Evolutionary conservation across 2,888 invertebrate genomes (phyloP).

Genomic region (Drosophila parthenogenetica): DNA sequence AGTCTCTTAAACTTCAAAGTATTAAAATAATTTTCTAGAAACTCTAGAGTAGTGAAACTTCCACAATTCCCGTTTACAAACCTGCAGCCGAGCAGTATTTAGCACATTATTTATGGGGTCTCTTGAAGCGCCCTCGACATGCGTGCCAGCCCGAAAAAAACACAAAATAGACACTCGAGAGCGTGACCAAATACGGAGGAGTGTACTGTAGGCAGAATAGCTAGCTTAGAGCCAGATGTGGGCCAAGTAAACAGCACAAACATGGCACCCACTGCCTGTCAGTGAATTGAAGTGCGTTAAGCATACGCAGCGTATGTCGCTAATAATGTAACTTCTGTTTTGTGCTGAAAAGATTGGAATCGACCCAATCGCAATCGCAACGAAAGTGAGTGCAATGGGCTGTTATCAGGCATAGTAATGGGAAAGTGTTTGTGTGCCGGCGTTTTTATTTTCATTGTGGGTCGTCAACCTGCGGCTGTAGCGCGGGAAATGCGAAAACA

Average conservation of each 20-base stretch:
- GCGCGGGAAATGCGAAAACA: conserved; percentile 79
- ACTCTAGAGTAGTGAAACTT: conserved; percentile 16
- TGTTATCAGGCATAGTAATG: conserved; percentile 23
- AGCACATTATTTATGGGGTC: conserved; percentile 62
- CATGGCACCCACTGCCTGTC: conserved; percentile 27
- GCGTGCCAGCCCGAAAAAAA: conserved; percentile 56
- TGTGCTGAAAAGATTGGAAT: background rate
- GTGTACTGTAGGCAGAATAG: conserved; percentile 27
- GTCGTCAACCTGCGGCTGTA: conserved; percentile 73
- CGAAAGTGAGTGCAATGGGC: conserved; percentile 15
- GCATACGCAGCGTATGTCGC: conserved; percentile 64
- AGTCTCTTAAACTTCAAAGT: too few species aligned
- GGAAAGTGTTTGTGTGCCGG: conserved; percentile 39
- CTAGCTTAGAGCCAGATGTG: conserved; percentile 40
- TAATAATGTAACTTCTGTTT: conserved; percentile 33
- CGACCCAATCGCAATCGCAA: background rate
- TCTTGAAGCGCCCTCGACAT: conserved; percentile 59
- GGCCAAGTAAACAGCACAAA: conserved; percentile 44
- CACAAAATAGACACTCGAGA: conserved; percentile 35
- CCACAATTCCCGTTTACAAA: background rate
- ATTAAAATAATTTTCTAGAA: too few species aligned
- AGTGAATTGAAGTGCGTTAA: conserved; percentile 37
- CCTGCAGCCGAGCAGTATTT: conserved; percentile 27
- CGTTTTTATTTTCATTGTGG: conserved; percentile 59
- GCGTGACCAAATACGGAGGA: conserved; percentile 55